A percentile compares a stretch with the other conserved stretches of the same genome.
phyloP scores from a whole-genome alignment of 2,797 vertebrate species.

The Distichodus sexfasciatus region DNA sequence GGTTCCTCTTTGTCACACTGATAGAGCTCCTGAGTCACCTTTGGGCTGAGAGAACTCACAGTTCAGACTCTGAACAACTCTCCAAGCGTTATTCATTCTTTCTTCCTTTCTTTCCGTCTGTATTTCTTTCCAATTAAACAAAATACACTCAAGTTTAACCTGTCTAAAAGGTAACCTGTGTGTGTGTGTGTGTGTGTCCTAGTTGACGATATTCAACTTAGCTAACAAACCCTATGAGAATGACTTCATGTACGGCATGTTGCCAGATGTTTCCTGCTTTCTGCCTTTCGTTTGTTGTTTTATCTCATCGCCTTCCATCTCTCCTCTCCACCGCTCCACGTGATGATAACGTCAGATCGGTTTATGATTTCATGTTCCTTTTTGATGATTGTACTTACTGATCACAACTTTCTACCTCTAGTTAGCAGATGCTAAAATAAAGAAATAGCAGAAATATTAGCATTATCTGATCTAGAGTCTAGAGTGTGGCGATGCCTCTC shows the following conservation, averaged over 20 bases:
- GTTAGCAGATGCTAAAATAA: no score
- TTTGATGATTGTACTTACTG: no score
- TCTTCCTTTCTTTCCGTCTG: conserved; percentile 10
- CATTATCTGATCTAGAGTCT: no score
- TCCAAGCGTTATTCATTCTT: neutral
- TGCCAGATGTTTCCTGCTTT: neutral
- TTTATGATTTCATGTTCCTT: no score
- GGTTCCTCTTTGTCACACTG: conserved; percentile 48
- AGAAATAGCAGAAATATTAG: no score
- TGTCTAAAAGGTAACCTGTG: neutral
- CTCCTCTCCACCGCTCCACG: neutral
- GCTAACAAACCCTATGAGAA: no score
- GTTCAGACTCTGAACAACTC: neutral
- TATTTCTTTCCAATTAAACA: neutral
- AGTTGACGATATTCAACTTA: no score
- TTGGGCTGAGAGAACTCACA: conserved; percentile 35
- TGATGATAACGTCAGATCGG: neutral
- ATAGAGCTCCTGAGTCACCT: conserved; percentile 60
- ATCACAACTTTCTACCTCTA: no score
- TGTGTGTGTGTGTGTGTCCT: no score
- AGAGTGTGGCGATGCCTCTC: no score
- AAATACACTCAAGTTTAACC: no score
- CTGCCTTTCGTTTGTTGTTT: neutral
- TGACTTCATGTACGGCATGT: neutral
- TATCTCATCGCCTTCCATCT: no score